Evolutionary conservation across 2,797 vertebrate genomes (phyloP).

Genomic region (Squalus acanthias): DNA sequence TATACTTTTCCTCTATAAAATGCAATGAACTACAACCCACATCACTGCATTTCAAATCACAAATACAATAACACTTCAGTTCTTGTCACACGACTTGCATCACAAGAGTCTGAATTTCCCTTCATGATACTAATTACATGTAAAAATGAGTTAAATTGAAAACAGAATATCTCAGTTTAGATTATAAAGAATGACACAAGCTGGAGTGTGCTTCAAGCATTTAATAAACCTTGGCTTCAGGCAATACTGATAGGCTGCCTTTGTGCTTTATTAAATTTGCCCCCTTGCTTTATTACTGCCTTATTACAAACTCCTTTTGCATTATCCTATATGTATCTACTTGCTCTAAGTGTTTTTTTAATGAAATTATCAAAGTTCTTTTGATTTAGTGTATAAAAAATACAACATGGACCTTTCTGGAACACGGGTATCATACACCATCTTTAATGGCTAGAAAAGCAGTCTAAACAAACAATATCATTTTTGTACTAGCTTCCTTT

Average conservation of each 20-base stretch:
- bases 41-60: no score
- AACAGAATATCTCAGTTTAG: no score
- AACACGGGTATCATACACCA: neutral
- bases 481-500: neutral
- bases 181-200: neutral
- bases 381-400: neutral
- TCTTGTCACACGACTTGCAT: no score
- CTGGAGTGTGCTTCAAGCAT: neutral
- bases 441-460: neutral
- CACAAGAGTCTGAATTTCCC: no score
- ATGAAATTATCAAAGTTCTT: neutral
- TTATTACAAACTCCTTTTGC: neutral
- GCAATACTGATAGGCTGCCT: neutral
- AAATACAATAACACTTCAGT: no score
- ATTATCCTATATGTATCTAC: neutral
- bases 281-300: neutral
- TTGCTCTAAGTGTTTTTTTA: neutral
- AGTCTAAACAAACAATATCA: neutral
- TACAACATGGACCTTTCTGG: neutral
- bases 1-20: no score
- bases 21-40: no score
- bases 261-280: neutral
- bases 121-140: no score
- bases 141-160: no score
- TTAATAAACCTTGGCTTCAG: neutral